Evolutionary conservation across 2,888 invertebrate genomes (phyloP), one percentile per base, ranked within the genome.

Genomic region (Pterostichus niger): DNA sequence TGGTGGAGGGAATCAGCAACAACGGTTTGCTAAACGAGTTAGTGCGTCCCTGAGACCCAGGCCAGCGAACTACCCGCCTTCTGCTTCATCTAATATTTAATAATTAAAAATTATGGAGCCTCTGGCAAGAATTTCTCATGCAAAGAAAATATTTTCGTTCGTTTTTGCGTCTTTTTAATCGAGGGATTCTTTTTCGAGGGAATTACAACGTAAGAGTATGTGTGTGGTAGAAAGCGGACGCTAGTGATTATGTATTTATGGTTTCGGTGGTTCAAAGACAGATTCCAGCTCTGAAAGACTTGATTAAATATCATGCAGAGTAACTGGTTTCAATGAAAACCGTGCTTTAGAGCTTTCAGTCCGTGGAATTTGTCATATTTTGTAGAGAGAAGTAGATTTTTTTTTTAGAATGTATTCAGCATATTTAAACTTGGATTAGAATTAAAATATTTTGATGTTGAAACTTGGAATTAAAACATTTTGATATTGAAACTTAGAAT

Each of bases 1-100:
- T 24, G 59, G 84, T 80, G 84, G 35, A 56, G 77, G 52, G 77
- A 77, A 77, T 77, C 77, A 76, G 59, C 77, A 59, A 59, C 85
- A 85, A 87, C 87, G 88, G 87, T 88, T 87, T 87, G 86, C 86
- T 88, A 88, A 87, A 87, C 86, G 88, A 88, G 87, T 87, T 88
- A 87, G 86, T 87, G 79, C 82, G 84, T 76, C 80, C 79, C 83
- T 78, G 64, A 15, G 33, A 35, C n/a, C 52, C 13, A 7, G 24
- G 35, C 13, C 13, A 35, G 24, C 52, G 52, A 61, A n/a, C 4
- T 35, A 0, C 49, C 75, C 75, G 75, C 75, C 75, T 49, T 75
- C 40, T 83, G 83, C 83, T 84, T 85, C 85, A 85, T 84, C 84
- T 85, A 84, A 86, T 87, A 86, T 86, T 87, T 86, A 87, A 87